Percentiles rank a stretch among this genome's conserved stretches.
Conservation (phyloP, 2,797 vertebrate species). For the Myotis pilosus region DNA sequence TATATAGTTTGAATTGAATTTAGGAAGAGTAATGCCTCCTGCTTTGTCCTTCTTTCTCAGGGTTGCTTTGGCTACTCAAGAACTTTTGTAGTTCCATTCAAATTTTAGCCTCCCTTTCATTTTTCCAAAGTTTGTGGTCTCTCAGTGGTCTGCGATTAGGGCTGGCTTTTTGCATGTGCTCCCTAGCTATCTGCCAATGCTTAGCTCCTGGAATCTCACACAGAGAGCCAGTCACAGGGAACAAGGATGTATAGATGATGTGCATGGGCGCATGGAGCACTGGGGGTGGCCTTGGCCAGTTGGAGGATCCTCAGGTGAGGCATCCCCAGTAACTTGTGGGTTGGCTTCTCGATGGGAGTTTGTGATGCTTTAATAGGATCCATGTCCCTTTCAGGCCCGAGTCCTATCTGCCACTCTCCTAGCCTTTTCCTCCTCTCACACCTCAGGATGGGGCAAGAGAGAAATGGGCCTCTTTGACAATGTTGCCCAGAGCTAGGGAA, state of each 20-base stretch:
- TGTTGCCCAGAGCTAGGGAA: neutral
- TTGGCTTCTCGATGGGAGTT: neutral
- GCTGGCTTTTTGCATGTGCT: neutral
- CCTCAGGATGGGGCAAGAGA: neutral
- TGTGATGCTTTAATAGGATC: neutral
- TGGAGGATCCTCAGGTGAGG: neutral
- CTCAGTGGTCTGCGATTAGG: neutral
- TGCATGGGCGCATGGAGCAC: rapidly evolving
- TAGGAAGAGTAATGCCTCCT: neutral
- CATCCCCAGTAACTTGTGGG: too few species aligned
- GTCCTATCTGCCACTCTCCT: neutral
- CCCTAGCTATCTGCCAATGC: neutral
- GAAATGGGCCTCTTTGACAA: neutral
- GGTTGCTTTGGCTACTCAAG: neutral
- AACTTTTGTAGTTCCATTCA: neutral
- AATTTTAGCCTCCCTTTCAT: neutral
- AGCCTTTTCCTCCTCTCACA: neutral
- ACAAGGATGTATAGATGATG: neutral
- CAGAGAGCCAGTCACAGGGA: neutral
- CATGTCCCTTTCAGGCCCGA: neutral
- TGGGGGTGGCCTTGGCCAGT: neutral
- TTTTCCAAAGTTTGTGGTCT: neutral
- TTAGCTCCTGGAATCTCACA: neutral
- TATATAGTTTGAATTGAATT: neutral
- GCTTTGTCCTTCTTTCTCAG: neutral